phyloP scores from a whole-genome alignment of 2,888 invertebrate genomes.

The Callosobruchus maculatus region DNA sequence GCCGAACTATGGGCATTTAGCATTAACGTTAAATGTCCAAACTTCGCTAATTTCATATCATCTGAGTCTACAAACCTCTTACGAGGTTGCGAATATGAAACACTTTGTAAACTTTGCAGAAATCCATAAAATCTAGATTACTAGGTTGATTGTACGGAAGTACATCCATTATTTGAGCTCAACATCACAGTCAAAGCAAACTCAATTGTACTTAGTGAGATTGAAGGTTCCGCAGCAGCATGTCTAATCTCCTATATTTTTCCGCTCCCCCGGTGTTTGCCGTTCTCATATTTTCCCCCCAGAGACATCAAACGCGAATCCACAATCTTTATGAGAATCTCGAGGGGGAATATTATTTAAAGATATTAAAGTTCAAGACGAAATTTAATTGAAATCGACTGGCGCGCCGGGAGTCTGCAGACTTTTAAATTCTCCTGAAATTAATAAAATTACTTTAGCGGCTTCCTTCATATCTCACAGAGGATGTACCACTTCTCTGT shows the following conservation, averaged over 20 bases:
- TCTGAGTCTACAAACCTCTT: no score
- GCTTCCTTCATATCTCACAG: conserved; percentile 15
- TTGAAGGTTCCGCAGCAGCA: not conserved
- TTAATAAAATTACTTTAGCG: conserved; percentile 21
- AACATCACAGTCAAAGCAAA: not conserved
- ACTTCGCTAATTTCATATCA: no score
- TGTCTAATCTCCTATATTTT: not conserved
- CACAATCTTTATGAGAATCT: not conserved
- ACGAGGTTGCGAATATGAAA: no score
- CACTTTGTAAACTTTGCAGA: no score
- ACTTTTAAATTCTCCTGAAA: conserved; percentile 17
- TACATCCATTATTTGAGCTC: no score
- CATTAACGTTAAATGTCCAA: no score
- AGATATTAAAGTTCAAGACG: not conserved
- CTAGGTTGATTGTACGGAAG: no score
- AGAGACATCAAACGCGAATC: not conserved
- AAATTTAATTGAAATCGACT: not conserved
- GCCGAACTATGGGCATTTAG: no score
- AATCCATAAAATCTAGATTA: no score
- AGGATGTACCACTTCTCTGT: not conserved
- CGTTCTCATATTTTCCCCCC: not conserved
- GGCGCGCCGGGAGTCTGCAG: not conserved
- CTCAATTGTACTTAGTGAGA: not conserved
- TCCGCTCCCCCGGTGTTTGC: not conserved
- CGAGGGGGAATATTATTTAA: not conserved